phyloP scores from a whole-genome alignment of 2,797 vertebrate genomes.

The Oreonectes daqikongensis region DNA sequence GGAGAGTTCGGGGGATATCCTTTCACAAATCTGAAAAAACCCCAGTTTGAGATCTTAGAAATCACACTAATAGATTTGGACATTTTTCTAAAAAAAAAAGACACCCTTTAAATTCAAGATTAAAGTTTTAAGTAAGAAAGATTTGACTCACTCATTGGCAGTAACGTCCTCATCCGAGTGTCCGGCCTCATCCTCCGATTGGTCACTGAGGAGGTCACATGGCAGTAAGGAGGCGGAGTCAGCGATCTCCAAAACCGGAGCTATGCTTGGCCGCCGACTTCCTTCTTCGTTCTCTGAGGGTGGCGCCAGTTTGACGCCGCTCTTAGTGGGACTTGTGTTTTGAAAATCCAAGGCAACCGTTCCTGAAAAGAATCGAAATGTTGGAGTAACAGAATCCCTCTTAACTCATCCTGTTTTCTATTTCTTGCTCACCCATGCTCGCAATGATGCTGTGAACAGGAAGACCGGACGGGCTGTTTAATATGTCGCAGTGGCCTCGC shows the following conservation, averaged over 20 bases:
- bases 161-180: slow-evolving; percentile 86
- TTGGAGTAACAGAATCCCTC: background rate
- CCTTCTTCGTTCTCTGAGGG: slow-evolving; percentile 87
- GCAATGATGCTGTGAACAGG: slow-evolving; percentile 95
- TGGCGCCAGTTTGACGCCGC: slow-evolving; percentile 77
- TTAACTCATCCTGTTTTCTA: background rate
- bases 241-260: slow-evolving; percentile 90
- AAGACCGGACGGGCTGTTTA: slow-evolving; percentile 82
- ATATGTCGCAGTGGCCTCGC: slow-evolving; percentile 65
- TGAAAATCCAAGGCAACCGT: slow-evolving; percentile 98
- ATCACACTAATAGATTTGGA: background rate
- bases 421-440: slow-evolving; percentile 87
- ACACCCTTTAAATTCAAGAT: too few species aligned
- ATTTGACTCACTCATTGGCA: slow-evolving; percentile 25
- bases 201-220: slow-evolving; percentile 95
- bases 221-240: slow-evolving; percentile 89
- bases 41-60: background rate
- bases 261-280: slow-evolving; percentile 91
- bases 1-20: slow-evolving; percentile 86
- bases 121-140: too few species aligned
- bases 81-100: too few species aligned
- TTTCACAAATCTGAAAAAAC: slow-evolving; percentile 78
- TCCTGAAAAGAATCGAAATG: slow-evolving; percentile 73
- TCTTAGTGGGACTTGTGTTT: slow-evolving; percentile 80
- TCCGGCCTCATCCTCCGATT: slow-evolving; percentile 90